phyloP scores from a whole-genome alignment of 37 sponge, comb jelly and placozoan genomes.

The Aplysina aerophoba region DNA sequence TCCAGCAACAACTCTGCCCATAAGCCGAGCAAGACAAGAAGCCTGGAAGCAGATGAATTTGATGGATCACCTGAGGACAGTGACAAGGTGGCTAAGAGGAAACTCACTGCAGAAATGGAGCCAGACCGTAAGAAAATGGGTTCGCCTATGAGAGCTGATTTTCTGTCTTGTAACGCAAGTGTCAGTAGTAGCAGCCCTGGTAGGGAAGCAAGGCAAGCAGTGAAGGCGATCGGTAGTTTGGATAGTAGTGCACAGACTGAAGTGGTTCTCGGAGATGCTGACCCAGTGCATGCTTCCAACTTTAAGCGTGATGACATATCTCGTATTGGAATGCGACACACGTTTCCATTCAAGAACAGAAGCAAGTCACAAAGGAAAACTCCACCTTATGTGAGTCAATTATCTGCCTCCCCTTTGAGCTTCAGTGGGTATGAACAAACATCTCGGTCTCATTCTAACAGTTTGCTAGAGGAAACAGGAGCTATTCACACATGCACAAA shows the following conservation, averaged over 20 bases:
- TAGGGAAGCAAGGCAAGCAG: too few species aligned
- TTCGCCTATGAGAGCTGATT: not conserved
- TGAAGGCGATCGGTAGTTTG: not conserved
- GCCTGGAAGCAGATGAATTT: not conserved
- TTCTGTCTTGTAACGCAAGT: not conserved
- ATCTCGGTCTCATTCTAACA: not conserved
- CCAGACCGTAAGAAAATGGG: not conserved
- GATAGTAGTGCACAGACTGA: too few species aligned
- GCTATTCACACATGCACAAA: not conserved
- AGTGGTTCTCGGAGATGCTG: too few species aligned
- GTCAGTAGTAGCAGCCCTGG: not conserved
- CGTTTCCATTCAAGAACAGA: not conserved
- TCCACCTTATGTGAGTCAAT: not conserved
- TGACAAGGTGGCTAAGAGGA: too few species aligned
- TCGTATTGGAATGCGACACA: constrained; percentile 16
- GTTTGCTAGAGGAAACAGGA: not conserved
- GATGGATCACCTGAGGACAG: not conserved
- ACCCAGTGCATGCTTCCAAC: not conserved
- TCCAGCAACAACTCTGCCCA: too few species aligned
- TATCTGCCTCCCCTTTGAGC: not conserved
- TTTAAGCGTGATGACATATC: constrained; percentile 3
- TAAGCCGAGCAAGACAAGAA: not conserved
- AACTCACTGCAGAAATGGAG: not conserved
- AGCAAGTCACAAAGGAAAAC: not conserved
- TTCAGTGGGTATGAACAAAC: too few species aligned